These are phyloP conservation scores for Onychostruthus taczanowskii DNA, from an alignment of 2,113 vertebrate genomes.

Conservation along the genomic window DNA sequence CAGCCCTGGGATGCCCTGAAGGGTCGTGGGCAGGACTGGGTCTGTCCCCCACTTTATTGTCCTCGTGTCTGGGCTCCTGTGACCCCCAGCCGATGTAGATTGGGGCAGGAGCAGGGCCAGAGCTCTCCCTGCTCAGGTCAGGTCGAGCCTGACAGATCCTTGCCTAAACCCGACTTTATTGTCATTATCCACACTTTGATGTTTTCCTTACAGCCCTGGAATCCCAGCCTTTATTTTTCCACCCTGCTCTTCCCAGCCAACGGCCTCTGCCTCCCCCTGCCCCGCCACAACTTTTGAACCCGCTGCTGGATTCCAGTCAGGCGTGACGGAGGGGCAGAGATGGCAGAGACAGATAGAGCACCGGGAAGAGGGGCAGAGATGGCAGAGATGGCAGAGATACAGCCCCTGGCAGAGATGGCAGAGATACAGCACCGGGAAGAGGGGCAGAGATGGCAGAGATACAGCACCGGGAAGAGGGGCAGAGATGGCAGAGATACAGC, in stretches of 20 bases:
- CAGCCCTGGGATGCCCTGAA: background rate
- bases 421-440: too few relatives aligned
- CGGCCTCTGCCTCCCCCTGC: background rate
- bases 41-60: background rate
- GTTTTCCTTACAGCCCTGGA: conserved; percentile 26
- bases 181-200: background rate
- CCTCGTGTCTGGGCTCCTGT: background rate
- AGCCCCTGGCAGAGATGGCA: too few relatives aligned
- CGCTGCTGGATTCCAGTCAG: background rate
- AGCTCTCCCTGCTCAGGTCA: background rate
- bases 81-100: background rate
- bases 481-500: too few relatives aligned
- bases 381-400: too few relatives aligned
- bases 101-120: background rate
- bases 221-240: conserved; percentile 25
- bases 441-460: too few relatives aligned
- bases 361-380: too few relatives aligned
- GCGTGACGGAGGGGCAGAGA: background rate
- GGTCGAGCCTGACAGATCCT: background rate
- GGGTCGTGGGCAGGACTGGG: background rate
- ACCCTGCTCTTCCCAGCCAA: background rate
- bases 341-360: too few relatives aligned
- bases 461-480: too few relatives aligned
- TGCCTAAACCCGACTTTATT: background rate
- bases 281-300: background rate